phyloP scores from a whole-genome alignment of 2,113 vertebrate species.

The Rhea pennata region DNA sequence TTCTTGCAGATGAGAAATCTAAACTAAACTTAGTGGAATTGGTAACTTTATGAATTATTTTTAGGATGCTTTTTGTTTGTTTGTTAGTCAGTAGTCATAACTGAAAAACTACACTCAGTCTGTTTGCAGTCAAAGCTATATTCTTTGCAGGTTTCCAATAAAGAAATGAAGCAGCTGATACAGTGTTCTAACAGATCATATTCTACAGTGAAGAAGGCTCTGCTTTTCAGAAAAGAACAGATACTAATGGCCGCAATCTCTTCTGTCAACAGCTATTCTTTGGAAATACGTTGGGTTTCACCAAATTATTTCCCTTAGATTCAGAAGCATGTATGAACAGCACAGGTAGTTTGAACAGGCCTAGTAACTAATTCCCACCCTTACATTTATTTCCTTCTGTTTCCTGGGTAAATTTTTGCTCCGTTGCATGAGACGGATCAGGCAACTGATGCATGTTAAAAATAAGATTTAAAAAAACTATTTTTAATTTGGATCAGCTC shows the following conservation, averaged over 20 bases:
- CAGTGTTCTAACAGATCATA: neutral
- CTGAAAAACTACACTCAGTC: neutral
- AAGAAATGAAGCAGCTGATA: neutral
- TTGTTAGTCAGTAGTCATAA: neutral
- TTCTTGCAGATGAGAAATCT: neutral
- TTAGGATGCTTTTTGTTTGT: neutral
- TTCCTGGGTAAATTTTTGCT: neutral
- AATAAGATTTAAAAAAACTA: neutral
- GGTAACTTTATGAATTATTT: neutral
- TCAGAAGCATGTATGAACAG: neutral
- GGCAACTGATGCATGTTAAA: neutral
- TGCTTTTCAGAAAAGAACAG: neutral
- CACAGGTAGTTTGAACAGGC: neutral
- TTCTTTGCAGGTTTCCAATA: rapidly evolving
- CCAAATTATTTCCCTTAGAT: neutral
- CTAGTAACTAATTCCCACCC: neutral
- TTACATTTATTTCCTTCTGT: neutral
- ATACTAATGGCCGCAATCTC: neutral
- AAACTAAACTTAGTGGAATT: neutral
- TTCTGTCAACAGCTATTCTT: neutral
- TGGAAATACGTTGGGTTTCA: neutral
- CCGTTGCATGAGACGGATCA: neutral
- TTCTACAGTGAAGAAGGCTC: neutral
- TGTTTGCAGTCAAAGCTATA: neutral
- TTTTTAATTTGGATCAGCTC: neutral